These are phyloP conservation scores for Platorchestia sp. DNA, from an alignment of 1,140 invertebrate species.

Conservation along the genomic window DNA sequence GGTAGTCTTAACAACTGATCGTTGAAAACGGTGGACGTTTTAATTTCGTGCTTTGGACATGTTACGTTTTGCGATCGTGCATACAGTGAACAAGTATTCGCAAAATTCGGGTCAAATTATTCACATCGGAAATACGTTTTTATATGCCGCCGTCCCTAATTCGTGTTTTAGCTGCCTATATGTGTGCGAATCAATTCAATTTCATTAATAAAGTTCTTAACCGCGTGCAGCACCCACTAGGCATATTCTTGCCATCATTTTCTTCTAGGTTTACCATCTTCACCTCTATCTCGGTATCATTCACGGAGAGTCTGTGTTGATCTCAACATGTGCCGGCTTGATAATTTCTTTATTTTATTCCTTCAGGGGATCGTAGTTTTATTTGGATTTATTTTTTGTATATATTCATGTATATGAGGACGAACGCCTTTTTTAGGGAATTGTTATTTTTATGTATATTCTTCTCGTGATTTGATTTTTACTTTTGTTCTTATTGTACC, in stretches of 20 bases:
- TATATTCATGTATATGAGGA: neutral
- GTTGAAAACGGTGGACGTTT: neutral
- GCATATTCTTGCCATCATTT: neutral
- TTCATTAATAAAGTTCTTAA: neutral
- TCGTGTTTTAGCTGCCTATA: neutral
- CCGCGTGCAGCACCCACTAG: neutral
- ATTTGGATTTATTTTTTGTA: slow-evolving; percentile 26
- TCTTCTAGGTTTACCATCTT: neutral
- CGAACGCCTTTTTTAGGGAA: neutral
- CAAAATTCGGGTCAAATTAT: neutral
- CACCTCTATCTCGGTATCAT: neutral
- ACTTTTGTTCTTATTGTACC: neutral
- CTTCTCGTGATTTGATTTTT: neutral
- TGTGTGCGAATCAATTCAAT: neutral
- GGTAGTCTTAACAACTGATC: neutral
- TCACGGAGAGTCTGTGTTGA: neutral
- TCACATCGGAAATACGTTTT: neutral
- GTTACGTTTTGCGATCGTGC: neutral
- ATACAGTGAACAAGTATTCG: neutral
- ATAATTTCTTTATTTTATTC: neutral
- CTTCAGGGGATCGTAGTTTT: neutral
- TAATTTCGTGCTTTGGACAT: neutral
- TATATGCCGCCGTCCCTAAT: neutral
- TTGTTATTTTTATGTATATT: slow-evolving; percentile 13
- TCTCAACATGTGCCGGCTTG: neutral